Evolutionary conservation across 2,113 vertebrate genomes (phyloP).

Genomic region (Meleagris gallopavo): DNA sequence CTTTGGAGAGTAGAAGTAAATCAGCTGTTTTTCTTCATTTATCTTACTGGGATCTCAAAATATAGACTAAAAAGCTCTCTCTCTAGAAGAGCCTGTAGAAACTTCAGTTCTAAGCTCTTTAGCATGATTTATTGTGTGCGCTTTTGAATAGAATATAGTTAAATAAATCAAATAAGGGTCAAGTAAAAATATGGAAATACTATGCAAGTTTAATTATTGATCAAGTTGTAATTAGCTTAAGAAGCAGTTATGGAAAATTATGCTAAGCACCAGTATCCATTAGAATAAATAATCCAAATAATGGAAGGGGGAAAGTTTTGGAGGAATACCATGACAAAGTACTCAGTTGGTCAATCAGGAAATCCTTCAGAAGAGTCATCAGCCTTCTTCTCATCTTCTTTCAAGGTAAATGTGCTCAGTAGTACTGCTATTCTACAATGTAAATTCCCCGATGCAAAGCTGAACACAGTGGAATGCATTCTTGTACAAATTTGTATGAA

Average conservation of each 20-base stretch:
- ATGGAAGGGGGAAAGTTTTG: background rate
- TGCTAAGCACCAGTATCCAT: background rate
- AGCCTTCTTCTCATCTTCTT: background rate
- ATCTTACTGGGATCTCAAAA: background rate
- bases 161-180: background rate
- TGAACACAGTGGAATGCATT: background rate
- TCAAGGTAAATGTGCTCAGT: background rate
- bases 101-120: background rate
- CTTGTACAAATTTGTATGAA: background rate
- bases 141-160: background rate
- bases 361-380: background rate
- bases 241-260: background rate
- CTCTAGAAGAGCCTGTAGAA: background rate
- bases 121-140: background rate
- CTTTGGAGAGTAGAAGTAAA: background rate
- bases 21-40: background rate
- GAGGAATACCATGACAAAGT: background rate
- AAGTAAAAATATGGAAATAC: background rate
- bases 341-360: background rate
- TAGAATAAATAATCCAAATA: background rate
- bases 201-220: background rate
- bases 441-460: background rate
- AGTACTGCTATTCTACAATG: background rate
- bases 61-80: background rate
- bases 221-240: background rate